These are phyloP conservation scores for Chrysopilus asiliformis DNA, from an alignment of 2,888 invertebrate genomes.

Conservation along the genomic window DNA sequence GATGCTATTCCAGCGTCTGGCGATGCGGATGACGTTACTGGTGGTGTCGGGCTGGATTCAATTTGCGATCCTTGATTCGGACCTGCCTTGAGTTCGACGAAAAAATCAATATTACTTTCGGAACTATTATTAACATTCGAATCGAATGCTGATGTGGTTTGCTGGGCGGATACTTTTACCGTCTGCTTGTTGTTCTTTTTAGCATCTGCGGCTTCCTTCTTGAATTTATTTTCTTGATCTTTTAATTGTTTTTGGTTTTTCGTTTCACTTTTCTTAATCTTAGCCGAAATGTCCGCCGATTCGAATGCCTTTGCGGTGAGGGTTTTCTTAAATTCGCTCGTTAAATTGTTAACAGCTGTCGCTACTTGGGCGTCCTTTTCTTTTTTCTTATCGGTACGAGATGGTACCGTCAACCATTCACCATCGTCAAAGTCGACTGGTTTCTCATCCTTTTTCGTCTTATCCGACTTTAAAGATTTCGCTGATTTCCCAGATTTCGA, in stretches of 20 bases:
- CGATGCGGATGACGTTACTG: too few relatives aligned
- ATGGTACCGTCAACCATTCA: slow-evolving; percentile 5
- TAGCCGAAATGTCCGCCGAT: not conserved
- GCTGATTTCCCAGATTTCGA: too few relatives aligned
- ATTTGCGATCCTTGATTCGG: too few relatives aligned
- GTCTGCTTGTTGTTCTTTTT: slow-evolving; percentile 4
- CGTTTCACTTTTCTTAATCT: too few relatives aligned
- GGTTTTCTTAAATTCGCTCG: not conserved
- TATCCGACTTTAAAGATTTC: too few relatives aligned
- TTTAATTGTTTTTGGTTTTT: slow-evolving; percentile 5
- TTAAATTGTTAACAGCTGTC: not conserved
- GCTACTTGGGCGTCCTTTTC: slow-evolving; percentile 2
- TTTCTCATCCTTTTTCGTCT: slow-evolving; percentile 3
- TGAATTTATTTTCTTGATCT: slow-evolving; percentile 5
- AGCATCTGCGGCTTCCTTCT: slow-evolving; percentile 6
- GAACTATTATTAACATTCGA: too few relatives aligned
- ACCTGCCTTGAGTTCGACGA: too few relatives aligned
- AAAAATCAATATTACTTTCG: too few relatives aligned
- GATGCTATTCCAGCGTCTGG: too few relatives aligned
- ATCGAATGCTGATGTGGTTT: too few relatives aligned
- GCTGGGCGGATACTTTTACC: too few relatives aligned
- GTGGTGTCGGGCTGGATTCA: too few relatives aligned
- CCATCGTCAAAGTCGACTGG: slow-evolving; percentile 7
- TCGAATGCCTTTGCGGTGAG: not conserved
- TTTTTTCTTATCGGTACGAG: slow-evolving; percentile 7